A percentile compares a stretch with the other conserved stretches of the same genome.
These are phyloP conservation scores for Onychostruthus taczanowskii DNA, from an alignment of 2,113 vertebrate species.

Conservation along the genomic window DNA sequence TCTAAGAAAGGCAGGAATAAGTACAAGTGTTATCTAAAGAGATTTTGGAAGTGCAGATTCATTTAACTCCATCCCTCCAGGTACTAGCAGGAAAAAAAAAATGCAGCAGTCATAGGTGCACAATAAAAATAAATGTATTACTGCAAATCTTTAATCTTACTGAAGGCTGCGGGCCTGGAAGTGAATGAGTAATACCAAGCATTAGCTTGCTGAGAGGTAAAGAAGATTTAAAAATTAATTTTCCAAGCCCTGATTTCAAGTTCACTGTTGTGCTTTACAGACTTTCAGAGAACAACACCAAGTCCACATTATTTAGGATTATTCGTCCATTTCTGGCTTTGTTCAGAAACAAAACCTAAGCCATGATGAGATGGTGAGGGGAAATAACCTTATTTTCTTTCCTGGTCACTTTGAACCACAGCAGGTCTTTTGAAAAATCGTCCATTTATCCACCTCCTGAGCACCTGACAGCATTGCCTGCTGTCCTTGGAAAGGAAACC, in stretches of 20 bases:
- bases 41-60: background rate
- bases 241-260: background rate
- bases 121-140: slow-evolving; percentile 14
- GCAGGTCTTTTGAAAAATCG: background rate
- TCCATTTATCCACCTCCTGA: background rate
- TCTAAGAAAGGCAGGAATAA: background rate
- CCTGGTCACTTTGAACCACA: background rate
- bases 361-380: background rate
- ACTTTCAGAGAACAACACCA: background rate
- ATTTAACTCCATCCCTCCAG: background rate
- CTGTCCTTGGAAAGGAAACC: background rate
- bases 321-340: background rate
- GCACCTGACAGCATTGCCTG: background rate
- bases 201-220: background rate
- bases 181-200: slow-evolving; percentile 1
- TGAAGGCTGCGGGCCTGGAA: background rate
- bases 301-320: background rate
- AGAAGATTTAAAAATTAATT: background rate
- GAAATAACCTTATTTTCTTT: background rate
- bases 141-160: slow-evolving; percentile 20
- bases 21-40: background rate
- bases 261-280: background rate
- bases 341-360: background rate
- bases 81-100: background rate
- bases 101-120: background rate